Evolutionary conservation across 2,888 invertebrate species (phyloP).

Genomic region (Acanthosepion esculentum): DNA sequence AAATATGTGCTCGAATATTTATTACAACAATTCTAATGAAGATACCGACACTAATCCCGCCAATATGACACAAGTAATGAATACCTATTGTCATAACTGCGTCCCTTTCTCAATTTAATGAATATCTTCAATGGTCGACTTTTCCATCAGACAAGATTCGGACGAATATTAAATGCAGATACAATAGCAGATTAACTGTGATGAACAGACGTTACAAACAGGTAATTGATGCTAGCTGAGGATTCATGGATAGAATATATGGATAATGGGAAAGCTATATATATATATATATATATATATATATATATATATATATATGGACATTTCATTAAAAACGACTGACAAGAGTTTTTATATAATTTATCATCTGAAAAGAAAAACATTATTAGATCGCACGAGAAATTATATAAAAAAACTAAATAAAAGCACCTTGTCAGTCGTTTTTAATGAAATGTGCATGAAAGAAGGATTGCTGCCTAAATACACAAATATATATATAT

Average conservation of each 20-base stretch:
- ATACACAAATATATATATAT: no score
- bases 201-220: neutral
- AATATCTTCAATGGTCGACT: neutral
- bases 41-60: neutral
- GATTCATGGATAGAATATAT: neutral
- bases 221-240: neutral
- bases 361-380: no score
- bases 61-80: neutral
- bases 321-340: no score
- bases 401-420: no score
- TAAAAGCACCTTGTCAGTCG: no score
- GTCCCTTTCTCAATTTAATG: neutral
- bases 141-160: neutral
- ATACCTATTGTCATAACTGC: neutral
- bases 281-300: no score
- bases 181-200: neutral
- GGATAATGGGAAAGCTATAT: no score
- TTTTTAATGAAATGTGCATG: no score
- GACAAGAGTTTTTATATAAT: no score
- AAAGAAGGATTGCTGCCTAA: no score
- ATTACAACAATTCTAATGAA: neutral
- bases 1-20: neutral
- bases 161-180: neutral
- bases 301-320: no score
- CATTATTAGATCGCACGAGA: no score